Evolutionary conservation across 1,140 invertebrate species (phyloP), one percentile per base, ranked within the genome.

Genomic region (Parasteatoda tepidariorum): DNA sequence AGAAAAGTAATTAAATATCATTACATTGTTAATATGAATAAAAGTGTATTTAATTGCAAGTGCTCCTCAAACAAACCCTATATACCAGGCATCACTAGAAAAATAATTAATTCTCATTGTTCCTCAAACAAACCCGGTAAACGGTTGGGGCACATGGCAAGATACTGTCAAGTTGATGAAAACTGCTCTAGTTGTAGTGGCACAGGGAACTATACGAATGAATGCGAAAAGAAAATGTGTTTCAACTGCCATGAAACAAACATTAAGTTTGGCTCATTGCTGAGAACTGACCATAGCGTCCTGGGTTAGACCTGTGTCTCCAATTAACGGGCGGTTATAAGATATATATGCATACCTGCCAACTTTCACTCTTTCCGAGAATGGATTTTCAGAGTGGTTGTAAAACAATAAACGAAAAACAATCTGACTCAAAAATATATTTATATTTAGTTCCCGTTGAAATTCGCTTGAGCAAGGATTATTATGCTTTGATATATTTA

Each of bases 11-110:
- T 31, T 13, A 55, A 62, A 68, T 11, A 22, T 31, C 0, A 34
- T 66, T 30, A 30, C 55, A 59, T 3, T 26, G 0, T 9, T n/a
- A 59, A 59, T 2, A 7, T 48, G 41, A 48, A 9, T 48, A 48
- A 48, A 48, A 48, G 7, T 48, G 7, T 48, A 48, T 18, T 9
- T 48, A 7, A 9, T 7, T 48, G 18, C 18, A 18, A 9, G 41
- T 48, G 41, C 18, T 7, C 18, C 7, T 48, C 84, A 7, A 70
- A 83, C 70, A 83, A 64, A 26, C 81, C 81, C 0, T 68, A 70
- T 59, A 83, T 83, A 18, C 68, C 38, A 28, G 81, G 81, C 38
- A 73, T 33, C 81, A 74, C 81, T 74, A 18, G 18, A 83, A 64
- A 30, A 22, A 4, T 7, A 33, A 73, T 31, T 13, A 55, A 62